These are phyloP conservation scores for Heterodera schachtii DNA, from an alignment of 1,140 invertebrate genomes.

Conservation along the genomic window DNA sequence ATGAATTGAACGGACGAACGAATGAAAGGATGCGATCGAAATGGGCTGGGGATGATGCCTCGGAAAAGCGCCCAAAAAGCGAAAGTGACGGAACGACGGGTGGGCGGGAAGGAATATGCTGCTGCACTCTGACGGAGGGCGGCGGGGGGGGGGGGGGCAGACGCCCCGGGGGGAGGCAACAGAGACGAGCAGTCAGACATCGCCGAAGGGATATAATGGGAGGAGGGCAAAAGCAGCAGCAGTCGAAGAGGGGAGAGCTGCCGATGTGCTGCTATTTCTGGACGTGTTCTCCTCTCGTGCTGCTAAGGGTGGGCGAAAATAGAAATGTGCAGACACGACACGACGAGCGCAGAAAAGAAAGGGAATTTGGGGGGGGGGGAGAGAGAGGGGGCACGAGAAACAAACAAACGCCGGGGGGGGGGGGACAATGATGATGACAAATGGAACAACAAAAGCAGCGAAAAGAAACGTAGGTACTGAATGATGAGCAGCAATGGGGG, in stretches of 20 bases:
- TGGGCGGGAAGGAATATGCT: too few species aligned
- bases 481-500: background rate
- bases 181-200: constrained; percentile 4
- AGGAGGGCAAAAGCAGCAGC: background rate
- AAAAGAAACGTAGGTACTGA: background rate
- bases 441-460: constrained; percentile 1
- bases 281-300: constrained; percentile 4
- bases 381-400: constrained; percentile 17
- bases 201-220: background rate
- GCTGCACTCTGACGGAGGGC: background rate
- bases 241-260: background rate
- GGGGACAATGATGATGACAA: background rate
- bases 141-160: background rate
- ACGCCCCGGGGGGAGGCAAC: background rate
- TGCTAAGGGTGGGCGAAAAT: background rate
- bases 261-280: constrained; percentile 5
- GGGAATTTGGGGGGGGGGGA: background rate
- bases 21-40: background rate
- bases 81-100: background rate
- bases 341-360: background rate
- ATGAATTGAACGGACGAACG: background rate
- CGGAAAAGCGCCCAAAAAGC: background rate
- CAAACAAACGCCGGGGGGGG: background rate
- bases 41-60: background rate
- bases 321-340: constrained; percentile 1